Percentiles rank a stretch among this genome's conserved stretches.
Conservation (phyloP, 2,797 vertebrate species). For the Melanotaenia parkinsoni region DNA sequence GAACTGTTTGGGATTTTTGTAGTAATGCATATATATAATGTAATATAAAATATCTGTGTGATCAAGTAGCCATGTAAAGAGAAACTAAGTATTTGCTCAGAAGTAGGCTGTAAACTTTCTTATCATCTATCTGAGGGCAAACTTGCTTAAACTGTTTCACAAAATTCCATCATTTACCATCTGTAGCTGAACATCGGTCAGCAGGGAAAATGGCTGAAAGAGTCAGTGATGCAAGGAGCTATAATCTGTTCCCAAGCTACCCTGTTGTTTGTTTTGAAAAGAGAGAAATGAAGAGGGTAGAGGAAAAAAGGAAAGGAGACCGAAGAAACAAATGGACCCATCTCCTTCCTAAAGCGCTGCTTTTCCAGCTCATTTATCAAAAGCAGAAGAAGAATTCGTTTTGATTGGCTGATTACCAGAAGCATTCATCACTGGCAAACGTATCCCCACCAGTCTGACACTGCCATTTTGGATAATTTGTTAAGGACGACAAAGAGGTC, state of each 20-base stretch:
- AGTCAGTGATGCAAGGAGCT: conserved; percentile 82
- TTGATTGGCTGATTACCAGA: conserved; percentile 92
- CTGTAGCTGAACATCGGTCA: conserved; percentile 80
- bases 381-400: conserved; percentile 86
- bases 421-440: conserved; percentile 89
- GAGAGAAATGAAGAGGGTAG: conserved; percentile 66
- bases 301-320: conserved; percentile 59
- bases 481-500: conserved; percentile 95
- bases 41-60: conserved; percentile 21
- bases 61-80: conserved; percentile 32
- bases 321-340: conserved; percentile 85
- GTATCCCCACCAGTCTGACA: conserved; percentile 91
- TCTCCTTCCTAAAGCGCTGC: conserved; percentile 79
- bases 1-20: too few relatives aligned
- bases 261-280: conserved; percentile 81
- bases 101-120: conserved; percentile 48
- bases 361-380: conserved; percentile 88
- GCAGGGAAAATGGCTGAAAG: conserved; percentile 78
- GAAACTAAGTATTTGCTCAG: conserved; percentile 33
- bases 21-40: too few relatives aligned
- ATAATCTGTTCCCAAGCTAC: conserved; percentile 81
- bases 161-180: conserved; percentile 80
- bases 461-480: conserved; percentile 94
- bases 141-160: conserved; percentile 67
- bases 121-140: conserved; percentile 57